A percentile compares a stretch with the other conserved stretches of the same genome.
Evolutionary conservation across 2,113 vertebrate species (phyloP).

Genomic region (Larimichthys crocea): DNA sequence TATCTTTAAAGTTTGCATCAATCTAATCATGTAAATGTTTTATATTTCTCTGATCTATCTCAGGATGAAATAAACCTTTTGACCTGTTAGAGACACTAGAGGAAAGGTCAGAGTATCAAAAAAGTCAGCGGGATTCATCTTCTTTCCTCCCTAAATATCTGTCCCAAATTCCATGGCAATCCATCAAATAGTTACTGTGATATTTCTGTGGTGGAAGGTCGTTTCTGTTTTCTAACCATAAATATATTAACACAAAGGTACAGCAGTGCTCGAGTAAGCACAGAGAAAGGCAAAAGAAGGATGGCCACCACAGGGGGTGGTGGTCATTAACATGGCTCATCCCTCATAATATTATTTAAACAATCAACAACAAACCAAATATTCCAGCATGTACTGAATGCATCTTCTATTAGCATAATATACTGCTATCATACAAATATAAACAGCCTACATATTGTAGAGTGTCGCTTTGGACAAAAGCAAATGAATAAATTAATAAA

Average conservation of each 20-base stretch:
- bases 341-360: neutral
- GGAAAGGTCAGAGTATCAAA: neutral
- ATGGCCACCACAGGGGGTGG: neutral
- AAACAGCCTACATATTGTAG: neutral
- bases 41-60: too few relatives aligned
- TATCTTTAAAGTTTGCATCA: too few relatives aligned
- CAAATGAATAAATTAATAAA: neutral
- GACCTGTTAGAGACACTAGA: neutral
- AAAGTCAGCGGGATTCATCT: too few relatives aligned
- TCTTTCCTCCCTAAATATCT: neutral
- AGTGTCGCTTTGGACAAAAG: neutral
- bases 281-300: neutral
- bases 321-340: neutral
- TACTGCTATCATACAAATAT: neutral
- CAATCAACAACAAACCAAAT: conserved; percentile 2
- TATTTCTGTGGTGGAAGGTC: neutral
- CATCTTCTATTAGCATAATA: neutral
- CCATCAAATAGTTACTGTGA: neutral
- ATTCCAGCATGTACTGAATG: neutral
- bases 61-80: too few relatives aligned
- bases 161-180: neutral
- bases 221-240: neutral
- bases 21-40: too few relatives aligned
- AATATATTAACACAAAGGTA: neutral
- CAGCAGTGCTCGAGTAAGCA: neutral